Base-by-base conservation (phyloP, 2,113 vertebrate genomes). In the Ageneiosus marmoratus region DNA sequence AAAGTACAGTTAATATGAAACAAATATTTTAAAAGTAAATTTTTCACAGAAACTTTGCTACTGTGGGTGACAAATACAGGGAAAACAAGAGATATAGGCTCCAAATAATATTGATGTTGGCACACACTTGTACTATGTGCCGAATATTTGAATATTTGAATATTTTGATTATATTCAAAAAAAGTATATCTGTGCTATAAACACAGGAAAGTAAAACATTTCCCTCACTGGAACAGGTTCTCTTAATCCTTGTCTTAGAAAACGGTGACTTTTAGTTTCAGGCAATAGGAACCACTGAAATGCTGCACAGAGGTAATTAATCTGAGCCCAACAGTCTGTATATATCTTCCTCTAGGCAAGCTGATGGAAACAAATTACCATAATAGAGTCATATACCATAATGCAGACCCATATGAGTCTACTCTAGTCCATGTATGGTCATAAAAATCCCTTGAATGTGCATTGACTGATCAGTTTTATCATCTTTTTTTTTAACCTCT, bases 281-380 rank as follows among this genome's bases (percentile, higher is more conserved):
- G 63, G 48, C 51, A n/a, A 75, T 24, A 63, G 13, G 32, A 82
- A 72, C 50, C 67, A 11, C 63, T 62, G 74, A 82, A 81, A 73
- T 78, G 41, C 29, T 65, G 41, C 44, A 55, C 12, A 27, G 27
- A 37, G 60, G 44, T 80, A 80, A 80, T 80, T 80, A 80, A 50
- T 69, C 48, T 53, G 63, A 80, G 63, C 48, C 15, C 48, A 65
- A 53, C 63, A 69, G 1, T 20, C 13, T 72, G 48, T 29, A 58
- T 32, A 81, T 37, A 58, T 72, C 16, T 81, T 72, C 34, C n/a
- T 29, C n/a, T 70, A 41, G 65, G 55, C 65, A 69, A 29, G 10
- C 63, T 44, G 50, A 72, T 72, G 51, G 67, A 81, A 81, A 73
- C 16, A 32, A 53, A 51, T 56, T 27, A 56, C 24, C 13, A 48